Percentiles rank a stretch among this genome's conserved stretches.
Conservation (phyloP, 1,140 invertebrate species). For the Capitella teleta region DNA sequence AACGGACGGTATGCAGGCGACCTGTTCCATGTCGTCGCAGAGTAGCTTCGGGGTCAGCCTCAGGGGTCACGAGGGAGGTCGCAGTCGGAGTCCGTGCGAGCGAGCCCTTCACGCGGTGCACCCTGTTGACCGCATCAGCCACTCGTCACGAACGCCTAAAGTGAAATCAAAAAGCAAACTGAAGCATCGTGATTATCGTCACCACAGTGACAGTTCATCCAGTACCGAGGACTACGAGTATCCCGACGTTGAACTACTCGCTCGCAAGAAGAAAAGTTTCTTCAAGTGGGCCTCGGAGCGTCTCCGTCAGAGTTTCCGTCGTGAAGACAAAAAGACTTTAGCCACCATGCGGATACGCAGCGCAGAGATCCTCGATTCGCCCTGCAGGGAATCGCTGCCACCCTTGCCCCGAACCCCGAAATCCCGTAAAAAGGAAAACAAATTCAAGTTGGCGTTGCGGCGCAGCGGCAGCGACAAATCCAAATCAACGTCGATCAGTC, state of each 20-base stretch:
- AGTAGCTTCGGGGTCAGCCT: constrained; percentile 2
- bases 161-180: constrained; percentile 6
- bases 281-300: constrained; percentile 11
- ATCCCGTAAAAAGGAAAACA: background rate
- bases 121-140: background rate
- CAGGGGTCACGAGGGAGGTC: background rate
- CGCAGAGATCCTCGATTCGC: background rate
- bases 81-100: constrained; percentile 2
- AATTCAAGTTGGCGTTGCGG: background rate
- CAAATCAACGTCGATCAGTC: background rate
- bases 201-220: constrained; percentile 1
- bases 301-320: constrained; percentile 12
- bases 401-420: background rate
- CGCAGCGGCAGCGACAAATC: constrained; percentile 2
- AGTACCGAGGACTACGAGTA: constrained; percentile 15
- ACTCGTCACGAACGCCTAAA: too few relatives aligned
- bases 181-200: background rate
- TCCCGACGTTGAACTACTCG: constrained; percentile 9
- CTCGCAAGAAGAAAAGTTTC: constrained; percentile 14
- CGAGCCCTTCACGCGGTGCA: background rate
- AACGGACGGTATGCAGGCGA: background rate
- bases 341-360: too few relatives aligned
- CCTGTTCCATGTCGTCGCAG: constrained; percentile 1
- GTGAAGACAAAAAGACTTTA: background rate
- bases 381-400: background rate